Evolutionary conservation across 2,888 invertebrate genomes (phyloP).

Genomic region (Drosophila atripex): DNA sequence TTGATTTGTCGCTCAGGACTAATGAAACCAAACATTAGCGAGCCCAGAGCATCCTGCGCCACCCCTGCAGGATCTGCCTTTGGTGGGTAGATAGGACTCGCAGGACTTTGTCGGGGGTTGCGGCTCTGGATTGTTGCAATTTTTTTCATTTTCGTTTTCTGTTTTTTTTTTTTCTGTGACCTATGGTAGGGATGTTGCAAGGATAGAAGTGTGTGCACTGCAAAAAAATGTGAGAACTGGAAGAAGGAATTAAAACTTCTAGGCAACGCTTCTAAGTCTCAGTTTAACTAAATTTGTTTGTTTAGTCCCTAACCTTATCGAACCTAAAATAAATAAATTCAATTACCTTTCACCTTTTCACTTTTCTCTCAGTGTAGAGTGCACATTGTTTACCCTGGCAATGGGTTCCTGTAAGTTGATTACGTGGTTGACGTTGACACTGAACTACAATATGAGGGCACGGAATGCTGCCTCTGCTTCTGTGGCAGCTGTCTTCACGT

Average conservation of each 20-base stretch:
- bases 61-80: not conserved
- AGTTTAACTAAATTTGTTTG: too few relatives aligned
- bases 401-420: slow-evolving; percentile 68
- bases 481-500: slow-evolving; percentile 49
- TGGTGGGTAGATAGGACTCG: slow-evolving; percentile 40
- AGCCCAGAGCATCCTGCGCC: slow-evolving; percentile 31
- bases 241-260: not conserved
- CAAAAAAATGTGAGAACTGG: not conserved
- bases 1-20: slow-evolving; percentile 80
- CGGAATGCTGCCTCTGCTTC: slow-evolving; percentile 35
- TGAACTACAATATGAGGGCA: slow-evolving; percentile 71
- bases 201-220: slow-evolving; percentile 14
- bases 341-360: not conserved
- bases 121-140: slow-evolving; percentile 47
- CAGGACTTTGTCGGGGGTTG: slow-evolving; percentile 40
- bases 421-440: slow-evolving; percentile 75
- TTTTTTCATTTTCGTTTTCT: slow-evolving; percentile 10
- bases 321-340: too few relatives aligned
- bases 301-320: too few relatives aligned
- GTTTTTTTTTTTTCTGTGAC: not conserved
- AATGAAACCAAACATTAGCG: slow-evolving; percentile 78
- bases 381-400: slow-evolving; percentile 21
- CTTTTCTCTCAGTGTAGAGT: slow-evolving; percentile 9
- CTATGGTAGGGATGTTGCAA: slow-evolving; percentile 38
- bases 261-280: too few relatives aligned